These are phyloP conservation scores for Xylocampa areola DNA, from an alignment of 2,888 invertebrate genomes.

Conservation along the genomic window DNA sequence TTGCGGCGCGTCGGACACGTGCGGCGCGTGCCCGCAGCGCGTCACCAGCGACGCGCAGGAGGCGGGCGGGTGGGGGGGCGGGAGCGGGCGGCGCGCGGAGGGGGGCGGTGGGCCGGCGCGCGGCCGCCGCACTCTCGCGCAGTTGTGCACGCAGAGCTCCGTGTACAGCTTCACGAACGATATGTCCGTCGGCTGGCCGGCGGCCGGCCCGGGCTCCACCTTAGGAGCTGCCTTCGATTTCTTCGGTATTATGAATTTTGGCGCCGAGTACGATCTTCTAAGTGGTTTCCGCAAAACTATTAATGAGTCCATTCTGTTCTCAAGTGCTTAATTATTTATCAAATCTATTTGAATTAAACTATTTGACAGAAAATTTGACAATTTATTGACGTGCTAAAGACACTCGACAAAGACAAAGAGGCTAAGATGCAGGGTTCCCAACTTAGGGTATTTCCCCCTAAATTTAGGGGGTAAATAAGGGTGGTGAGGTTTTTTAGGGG, in stretches of 20 bases:
- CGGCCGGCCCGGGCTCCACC: background rate
- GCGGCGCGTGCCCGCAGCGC: conserved; percentile 2
- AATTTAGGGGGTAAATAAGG: no score
- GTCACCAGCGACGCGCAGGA: background rate
- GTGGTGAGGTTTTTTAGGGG: no score
- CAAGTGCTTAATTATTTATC: no score
- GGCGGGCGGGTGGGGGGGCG: background rate
- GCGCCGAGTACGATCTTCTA: conserved; percentile 8
- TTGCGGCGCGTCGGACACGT: conserved; percentile 5
- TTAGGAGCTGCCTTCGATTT: conserved; percentile 12
- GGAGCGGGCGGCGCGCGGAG: background rate
- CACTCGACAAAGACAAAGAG: no score
- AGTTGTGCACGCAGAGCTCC: conserved; percentile 38
- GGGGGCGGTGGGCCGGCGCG: background rate
- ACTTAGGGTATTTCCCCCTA: no score
- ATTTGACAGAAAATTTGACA: conserved; percentile 19
- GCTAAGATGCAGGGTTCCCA: no score
- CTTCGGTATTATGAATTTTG: conserved; percentile 9
- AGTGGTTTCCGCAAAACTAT: conserved; percentile 52
- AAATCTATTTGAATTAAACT: background rate
- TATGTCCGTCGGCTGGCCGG: conserved; percentile 26
- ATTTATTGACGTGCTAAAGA: background rate
- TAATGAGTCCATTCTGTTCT: conserved; percentile 58
- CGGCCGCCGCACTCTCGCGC: background rate
- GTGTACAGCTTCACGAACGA: conserved; percentile 64